Evolutionary conservation across 2,797 vertebrate genomes (phyloP).

Genomic region (Acanthiza pusilla): DNA sequence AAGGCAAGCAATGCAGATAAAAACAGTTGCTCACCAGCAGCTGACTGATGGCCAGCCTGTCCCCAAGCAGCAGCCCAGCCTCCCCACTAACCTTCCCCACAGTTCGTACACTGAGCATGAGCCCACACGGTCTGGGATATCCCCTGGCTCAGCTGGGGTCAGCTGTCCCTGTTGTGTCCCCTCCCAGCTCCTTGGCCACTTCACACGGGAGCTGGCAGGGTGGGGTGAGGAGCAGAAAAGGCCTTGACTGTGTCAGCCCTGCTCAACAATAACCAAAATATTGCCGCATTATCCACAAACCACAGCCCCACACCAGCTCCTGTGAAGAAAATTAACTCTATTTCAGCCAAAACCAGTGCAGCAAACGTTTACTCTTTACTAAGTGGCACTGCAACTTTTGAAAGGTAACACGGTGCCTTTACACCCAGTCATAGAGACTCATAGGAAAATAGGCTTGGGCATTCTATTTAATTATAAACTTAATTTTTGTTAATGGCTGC

Average conservation of each 20-base stretch:
- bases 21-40: neutral
- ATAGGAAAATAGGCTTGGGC: neutral
- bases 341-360: neutral
- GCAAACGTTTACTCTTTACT: neutral
- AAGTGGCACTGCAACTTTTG: neutral
- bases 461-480: neutral
- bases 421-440: neutral
- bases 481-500: neutral
- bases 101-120: no score
- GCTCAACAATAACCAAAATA: neutral
- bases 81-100: neutral
- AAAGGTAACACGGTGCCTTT: neutral
- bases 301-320: neutral
- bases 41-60: neutral
- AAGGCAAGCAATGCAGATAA: neutral
- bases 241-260: no score
- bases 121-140: accelerated
- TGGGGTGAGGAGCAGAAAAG: neutral
- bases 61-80: accelerated
- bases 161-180: neutral
- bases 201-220: neutral
- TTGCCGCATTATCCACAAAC: neutral
- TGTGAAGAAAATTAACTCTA: neutral
- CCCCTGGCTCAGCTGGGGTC: accelerated
- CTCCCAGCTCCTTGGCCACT: neutral